Conservation (phyloP, 1,140 invertebrate species). For the Neodiprion virginianus region DNA sequence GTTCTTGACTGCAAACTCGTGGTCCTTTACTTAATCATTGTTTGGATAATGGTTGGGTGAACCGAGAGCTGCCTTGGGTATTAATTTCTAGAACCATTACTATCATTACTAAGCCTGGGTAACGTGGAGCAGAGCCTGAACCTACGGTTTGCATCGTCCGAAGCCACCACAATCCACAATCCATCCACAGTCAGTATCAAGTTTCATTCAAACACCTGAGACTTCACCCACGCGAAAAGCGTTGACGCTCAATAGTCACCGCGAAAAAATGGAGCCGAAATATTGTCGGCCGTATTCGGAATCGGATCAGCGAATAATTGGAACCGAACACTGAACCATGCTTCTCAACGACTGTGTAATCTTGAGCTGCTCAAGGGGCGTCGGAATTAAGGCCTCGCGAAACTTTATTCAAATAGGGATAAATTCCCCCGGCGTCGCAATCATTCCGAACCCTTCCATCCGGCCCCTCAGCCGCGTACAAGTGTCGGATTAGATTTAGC, state of each 20-base stretch:
- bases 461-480: constrained; percentile 25
- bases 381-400: not conserved
- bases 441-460: constrained; percentile 29
- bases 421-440: constrained; percentile 1
- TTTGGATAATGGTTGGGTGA: constrained; percentile 13
- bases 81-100: constrained; percentile 5
- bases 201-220: no score
- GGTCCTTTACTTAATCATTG: constrained; percentile 16
- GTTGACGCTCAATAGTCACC: no score
- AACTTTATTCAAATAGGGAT: constrained; percentile 9
- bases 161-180: no score
- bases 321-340: no score
- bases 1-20: not conserved
- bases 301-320: no score
- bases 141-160: no score
- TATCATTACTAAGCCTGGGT: not conserved
- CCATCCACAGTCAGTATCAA: no score
- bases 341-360: no score
- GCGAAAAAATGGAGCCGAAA: no score
- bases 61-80: constrained; percentile 8
- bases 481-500: constrained; percentile 46
- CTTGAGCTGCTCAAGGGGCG: no score
- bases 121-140: not conserved
- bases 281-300: no score
- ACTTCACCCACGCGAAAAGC: no score